Evolutionary conservation across 1,140 invertebrate species (phyloP).

Genomic region (Drosophila burlai): DNA sequence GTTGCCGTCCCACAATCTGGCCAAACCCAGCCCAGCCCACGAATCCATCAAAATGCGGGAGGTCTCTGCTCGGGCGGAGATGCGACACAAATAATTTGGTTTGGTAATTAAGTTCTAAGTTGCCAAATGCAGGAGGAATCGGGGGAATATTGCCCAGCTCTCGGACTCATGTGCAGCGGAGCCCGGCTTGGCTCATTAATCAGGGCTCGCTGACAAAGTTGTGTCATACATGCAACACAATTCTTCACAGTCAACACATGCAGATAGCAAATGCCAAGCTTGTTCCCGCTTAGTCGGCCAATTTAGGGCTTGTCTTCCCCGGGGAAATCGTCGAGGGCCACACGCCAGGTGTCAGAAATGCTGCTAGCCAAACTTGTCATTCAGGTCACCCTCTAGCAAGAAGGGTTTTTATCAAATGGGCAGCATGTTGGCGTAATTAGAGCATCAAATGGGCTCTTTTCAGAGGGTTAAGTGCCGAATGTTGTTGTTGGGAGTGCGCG

Average conservation of each 20-base stretch:
- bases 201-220: conserved; percentile 70
- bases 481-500: conserved; percentile 34
- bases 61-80: conserved; percentile 21
- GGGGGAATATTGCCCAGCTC: not conserved
- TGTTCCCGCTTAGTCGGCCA: conserved; percentile 40
- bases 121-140: conserved; percentile 58
- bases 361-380: conserved; percentile 57
- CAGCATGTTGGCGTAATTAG: conserved; percentile 69
- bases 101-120: conserved; percentile 79
- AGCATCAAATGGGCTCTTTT: conserved; percentile 34
- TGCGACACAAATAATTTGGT: conserved; percentile 55
- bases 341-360: conserved; percentile 76
- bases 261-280: conserved; percentile 29
- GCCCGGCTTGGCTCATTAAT: conserved; percentile 58
- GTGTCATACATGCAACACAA: conserved; percentile 70
- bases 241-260: conserved; percentile 76
- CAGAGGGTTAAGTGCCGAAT: conserved; percentile 60
- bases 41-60: conserved; percentile 76
- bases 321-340: conserved; percentile 49
- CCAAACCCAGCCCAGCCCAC: conserved; percentile 34
- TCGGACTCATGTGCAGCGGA: conserved; percentile 1
- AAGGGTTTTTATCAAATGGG: conserved; percentile 33
- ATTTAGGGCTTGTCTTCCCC: conserved; percentile 37
- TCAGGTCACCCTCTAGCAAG: conserved; percentile 15
- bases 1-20: not conserved